Base-by-base conservation (phyloP, 2,888 invertebrate genomes). In the Aethes cnicana region DNA sequence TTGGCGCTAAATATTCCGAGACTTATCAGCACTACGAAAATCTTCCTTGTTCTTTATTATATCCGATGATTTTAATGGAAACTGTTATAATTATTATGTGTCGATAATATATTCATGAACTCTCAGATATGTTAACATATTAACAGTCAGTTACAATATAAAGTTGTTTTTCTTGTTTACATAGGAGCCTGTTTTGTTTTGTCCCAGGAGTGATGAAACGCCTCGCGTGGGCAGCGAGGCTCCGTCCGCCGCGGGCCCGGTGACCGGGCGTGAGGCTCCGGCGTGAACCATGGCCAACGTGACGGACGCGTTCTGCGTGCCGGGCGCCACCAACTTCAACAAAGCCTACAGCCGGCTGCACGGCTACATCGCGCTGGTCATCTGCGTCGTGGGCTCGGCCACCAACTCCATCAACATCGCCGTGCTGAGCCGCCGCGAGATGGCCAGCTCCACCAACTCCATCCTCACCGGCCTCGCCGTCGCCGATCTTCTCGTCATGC, bases 381-480 rank as follows among this genome's bases (percentile, higher is more conserved):
- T 98, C 57, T 98, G 98, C 82, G 89, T 96, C 46, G 94, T 97
- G 72, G 98, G 98, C 39, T 95, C 96, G 28, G 92, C 97, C 28
- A 96, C 97, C 52, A 98, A 98, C 79, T 92, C 95, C n/a, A 91
- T 98, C 67, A 98, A 98, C 83, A 95, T 98, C 57, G 94, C 95
- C 28, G 97, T 98, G 7, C 91, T 98, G 44, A 95, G 97, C 5
- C 92, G 96, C 8, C 93, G 95, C 20, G 96, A 97, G 79, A 98
- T 98, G 97, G 90, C 92, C 57, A 96, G 96, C 53, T 95, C 98
- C 2, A 98, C 97, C 18, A 98, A 98, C 84, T 93, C 95, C 43
- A 97, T 98, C 53, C 92, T 98, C 28, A 97, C 97, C 0, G 96
- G 95, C 3, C 90, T 97, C 20, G 98, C 98, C 0, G 94, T 97